phyloP scores from a whole-genome alignment of 37 sponge, comb jelly and placozoan species.

The Amphimedon queenslandica region DNA sequence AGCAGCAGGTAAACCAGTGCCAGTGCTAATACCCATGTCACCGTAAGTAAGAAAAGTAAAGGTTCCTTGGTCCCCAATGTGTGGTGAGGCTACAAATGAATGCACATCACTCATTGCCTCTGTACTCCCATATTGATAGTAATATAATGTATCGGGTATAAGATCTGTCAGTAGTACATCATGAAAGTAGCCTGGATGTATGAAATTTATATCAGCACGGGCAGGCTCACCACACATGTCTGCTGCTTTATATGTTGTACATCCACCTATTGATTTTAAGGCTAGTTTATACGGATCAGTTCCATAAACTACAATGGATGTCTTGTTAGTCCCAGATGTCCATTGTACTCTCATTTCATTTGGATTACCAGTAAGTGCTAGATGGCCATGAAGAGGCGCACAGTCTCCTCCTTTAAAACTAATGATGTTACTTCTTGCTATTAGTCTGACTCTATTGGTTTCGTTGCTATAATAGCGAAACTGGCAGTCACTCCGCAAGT shows the following conservation, averaged over 20 bases:
- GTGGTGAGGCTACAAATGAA: conserved; percentile 17
- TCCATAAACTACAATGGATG: conserved; percentile 41
- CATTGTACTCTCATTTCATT: conserved; percentile 57
- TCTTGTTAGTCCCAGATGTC: conserved; percentile 23
- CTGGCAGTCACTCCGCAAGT: conserved; percentile 32
- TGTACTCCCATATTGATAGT: conserved; percentile 33
- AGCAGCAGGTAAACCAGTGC: conserved; percentile 14
- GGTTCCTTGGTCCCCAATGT: background rate
- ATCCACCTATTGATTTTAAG: conserved; percentile 21
- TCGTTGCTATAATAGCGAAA: conserved; percentile 34
- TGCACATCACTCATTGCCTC: conserved; percentile 21
- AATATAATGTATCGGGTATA: conserved; percentile 24
- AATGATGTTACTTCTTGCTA: conserved; percentile 39
- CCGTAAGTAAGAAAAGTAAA: conserved; percentile 46
- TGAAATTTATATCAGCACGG: conserved; percentile 3
- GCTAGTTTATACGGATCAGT: background rate
- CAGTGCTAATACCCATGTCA: conserved; percentile 37
- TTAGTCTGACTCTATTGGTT: conserved; percentile 2
- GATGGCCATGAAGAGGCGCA: conserved; percentile 51
- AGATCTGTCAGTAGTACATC: conserved; percentile 47
- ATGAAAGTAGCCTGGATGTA: conserved; percentile 51
- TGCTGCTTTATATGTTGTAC: conserved; percentile 35
- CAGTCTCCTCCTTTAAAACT: conserved; percentile 18
- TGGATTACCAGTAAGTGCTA: conserved; percentile 43
- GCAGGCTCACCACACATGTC: conserved; percentile 68